A percentile compares a stretch with the other conserved stretches of the same genome.
phyloP scores from a whole-genome alignment of 30 jellyfish, hydroid and myxozoan genomes.

The Mastigias papua region DNA sequence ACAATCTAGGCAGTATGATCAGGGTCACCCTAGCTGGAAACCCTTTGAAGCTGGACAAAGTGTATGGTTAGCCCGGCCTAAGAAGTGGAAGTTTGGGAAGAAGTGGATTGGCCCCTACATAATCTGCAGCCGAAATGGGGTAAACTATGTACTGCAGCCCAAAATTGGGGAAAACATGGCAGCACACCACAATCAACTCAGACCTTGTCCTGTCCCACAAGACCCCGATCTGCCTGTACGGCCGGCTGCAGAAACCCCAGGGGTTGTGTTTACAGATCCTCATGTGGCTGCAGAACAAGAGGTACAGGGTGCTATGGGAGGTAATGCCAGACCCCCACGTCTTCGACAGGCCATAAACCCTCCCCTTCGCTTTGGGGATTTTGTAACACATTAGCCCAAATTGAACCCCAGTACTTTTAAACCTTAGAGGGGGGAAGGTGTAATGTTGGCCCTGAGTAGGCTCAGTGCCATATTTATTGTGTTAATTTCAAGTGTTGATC shows the following conservation, averaged over 20 bases:
- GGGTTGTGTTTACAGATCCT: constrained; percentile 49
- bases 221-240: constrained; percentile 42
- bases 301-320: constrained; percentile 45
- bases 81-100: constrained; percentile 66
- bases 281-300: constrained; percentile 48
- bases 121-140: constrained; percentile 58
- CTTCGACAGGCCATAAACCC: constrained; percentile 76
- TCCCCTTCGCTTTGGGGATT: constrained; percentile 70
- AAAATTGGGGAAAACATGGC: constrained; percentile 31
- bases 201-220: constrained; percentile 44
- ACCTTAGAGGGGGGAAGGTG: constrained; percentile 51
- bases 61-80: constrained; percentile 72
- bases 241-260: constrained; percentile 56
- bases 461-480: no score
- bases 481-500: no score
- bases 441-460: no score
- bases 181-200: constrained; percentile 58
- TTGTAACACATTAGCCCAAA: constrained; percentile 60
- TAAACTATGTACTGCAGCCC: constrained; percentile 50
- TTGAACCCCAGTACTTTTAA: constrained; percentile 13
- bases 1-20: constrained; percentile 23
- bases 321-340: constrained; percentile 59
- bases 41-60: constrained; percentile 53
- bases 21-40: constrained; percentile 46
- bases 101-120: constrained; percentile 64